Conservation (phyloP, 2,797 vertebrate genomes). For the Pangasius macronema region DNA sequence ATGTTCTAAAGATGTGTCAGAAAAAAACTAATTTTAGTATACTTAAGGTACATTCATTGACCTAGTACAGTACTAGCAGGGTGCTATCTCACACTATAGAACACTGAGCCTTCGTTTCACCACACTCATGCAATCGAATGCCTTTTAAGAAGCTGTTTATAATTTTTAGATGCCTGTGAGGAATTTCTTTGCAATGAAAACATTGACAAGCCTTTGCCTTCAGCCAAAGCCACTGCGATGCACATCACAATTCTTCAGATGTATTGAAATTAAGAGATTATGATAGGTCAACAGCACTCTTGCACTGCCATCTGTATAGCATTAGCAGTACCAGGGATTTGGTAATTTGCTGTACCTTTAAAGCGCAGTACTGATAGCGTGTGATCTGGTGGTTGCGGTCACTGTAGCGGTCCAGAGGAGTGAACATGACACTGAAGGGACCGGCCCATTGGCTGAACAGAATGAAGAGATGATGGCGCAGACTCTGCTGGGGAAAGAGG, state of each 20-base stretch:
- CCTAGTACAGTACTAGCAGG: neutral
- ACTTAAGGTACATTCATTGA: no score
- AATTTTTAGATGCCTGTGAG: neutral
- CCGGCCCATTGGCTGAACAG: constrained; percentile 99
- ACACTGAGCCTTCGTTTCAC: no score
- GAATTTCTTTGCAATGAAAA: neutral
- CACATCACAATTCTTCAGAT: neutral
- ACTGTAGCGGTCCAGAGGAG: constrained; percentile 95
- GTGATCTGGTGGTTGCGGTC: constrained; percentile 98
- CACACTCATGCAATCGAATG: neutral
- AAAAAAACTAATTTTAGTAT: neutral
- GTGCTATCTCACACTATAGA: neutral
- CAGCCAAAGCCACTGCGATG: neutral
- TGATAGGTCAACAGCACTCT: neutral
- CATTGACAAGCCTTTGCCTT: neutral
- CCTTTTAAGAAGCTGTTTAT: neutral
- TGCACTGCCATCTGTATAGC: neutral
- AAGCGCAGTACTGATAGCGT: constrained; percentile 95
- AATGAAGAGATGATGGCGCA: constrained; percentile 97
- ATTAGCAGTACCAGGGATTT: neutral
- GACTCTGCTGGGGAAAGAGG: constrained; percentile 96
- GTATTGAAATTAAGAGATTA: neutral
- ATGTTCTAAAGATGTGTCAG: neutral
- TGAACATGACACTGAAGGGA: constrained; percentile 99
- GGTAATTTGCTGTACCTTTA: constrained; percentile 81